Conservation (phyloP, 2,888 invertebrate genomes). For the Polyommatus iphigenia region DNA sequence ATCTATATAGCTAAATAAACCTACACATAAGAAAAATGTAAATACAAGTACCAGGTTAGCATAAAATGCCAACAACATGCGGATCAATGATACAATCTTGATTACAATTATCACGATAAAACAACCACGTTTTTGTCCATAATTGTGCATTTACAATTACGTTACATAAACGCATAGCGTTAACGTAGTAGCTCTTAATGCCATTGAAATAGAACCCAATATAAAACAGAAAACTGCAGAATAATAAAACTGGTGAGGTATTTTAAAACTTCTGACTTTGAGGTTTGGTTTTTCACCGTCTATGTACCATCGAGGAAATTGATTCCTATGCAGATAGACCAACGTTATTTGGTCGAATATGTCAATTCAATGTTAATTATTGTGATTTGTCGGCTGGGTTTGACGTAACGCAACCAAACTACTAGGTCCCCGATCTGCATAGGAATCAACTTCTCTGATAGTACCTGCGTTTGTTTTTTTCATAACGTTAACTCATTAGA, state of each 20-base stretch:
- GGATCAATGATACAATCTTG: slow-evolving; percentile 39
- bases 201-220: background rate
- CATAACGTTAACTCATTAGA: background rate
- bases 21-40: slow-evolving; percentile 8
- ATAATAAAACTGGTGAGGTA: background rate
- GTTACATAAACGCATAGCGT: background rate
- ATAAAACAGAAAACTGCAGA: too few relatives aligned
- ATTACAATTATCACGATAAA: slow-evolving; percentile 39
- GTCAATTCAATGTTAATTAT: too few relatives aligned
- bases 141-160: slow-evolving; percentile 29
- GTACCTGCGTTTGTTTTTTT: too few relatives aligned
- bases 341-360: too few relatives aligned
- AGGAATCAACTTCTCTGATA: too few relatives aligned
- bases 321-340: too few relatives aligned
- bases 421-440: too few relatives aligned
- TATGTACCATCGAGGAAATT: too few relatives aligned
- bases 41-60: slow-evolving; percentile 39
- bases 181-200: background rate
- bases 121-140: slow-evolving; percentile 32
- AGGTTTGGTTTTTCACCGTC: too few relatives aligned
- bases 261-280: background rate
- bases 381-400: too few relatives aligned
- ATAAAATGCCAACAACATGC: slow-evolving; percentile 38
- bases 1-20: background rate
- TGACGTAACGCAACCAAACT: too few relatives aligned